A percentile compares a stretch with the other conserved stretches of the same genome.
Evolutionary conservation across 2,797 vertebrate genomes (phyloP).

Genomic region (Dromococcyx pavoninus): DNA sequence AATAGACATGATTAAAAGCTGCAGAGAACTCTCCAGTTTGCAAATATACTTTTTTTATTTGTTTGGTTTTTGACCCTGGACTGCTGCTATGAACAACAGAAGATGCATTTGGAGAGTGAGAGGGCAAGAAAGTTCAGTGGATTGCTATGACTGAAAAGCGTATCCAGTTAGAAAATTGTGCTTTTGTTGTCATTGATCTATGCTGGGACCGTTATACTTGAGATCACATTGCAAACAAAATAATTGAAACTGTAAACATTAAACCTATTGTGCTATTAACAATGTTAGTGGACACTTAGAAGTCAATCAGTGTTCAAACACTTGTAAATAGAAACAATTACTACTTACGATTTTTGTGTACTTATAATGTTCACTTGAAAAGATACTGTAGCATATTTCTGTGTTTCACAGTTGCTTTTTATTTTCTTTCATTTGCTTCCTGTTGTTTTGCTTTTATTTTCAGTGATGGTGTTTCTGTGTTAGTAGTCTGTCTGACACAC

Average conservation of each 20-base stretch:
- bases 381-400: constrained; percentile 83
- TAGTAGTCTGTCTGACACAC: constrained; percentile 81
- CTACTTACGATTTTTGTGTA: constrained; percentile 95
- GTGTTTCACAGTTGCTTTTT: constrained; percentile 83
- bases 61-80: constrained; percentile 79
- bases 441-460: constrained; percentile 74
- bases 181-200: constrained; percentile 93
- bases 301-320: constrained; percentile 94
- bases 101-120: constrained; percentile 76
- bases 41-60: constrained; percentile 59
- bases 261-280: constrained; percentile 93
- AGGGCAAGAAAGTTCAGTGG: constrained; percentile 59
- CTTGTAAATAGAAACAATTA: constrained; percentile 97
- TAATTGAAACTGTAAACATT: constrained; percentile 84
- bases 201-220: constrained; percentile 94
- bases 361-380: constrained; percentile 89
- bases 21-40: constrained; percentile 72
- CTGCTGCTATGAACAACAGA: constrained; percentile 82
- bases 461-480: constrained; percentile 77
- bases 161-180: constrained; percentile 88
- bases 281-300: constrained; percentile 94
- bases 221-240: constrained; percentile 84
- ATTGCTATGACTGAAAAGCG: constrained; percentile 86
- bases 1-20: constrained; percentile 71
- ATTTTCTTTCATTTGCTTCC: constrained; percentile 71